Base-by-base conservation (phyloP, 2,888 invertebrate species). In the Diarsia dahlii region DNA sequence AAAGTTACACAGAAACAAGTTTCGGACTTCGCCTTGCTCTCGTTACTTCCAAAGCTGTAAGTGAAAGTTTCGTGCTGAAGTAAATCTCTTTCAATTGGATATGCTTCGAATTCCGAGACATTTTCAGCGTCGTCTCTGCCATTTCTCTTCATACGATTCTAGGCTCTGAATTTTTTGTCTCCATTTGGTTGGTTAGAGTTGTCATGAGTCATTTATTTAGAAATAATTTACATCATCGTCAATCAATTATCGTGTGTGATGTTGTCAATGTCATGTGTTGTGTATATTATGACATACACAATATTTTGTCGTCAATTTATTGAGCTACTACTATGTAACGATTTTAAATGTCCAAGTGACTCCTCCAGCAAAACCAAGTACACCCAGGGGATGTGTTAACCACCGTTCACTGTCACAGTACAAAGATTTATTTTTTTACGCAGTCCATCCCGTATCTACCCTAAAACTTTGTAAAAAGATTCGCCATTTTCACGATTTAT, bases 371-470 rank as follows among this genome's bases (percentile, higher is more conserved):
- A 48, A 63, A 63, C 12, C 15, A 56, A 56, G 6, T 15, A 56
- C 46, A 9, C 20, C 54, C 71, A n/a, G 0, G 76, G 48, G 62
- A 71, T 45, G 10, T 39, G 46, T 46, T 56, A 23, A 52, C 10
- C 39, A 28, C n/a, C 50, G 12, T 13, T 12, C n/a, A 23, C 46
- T 52, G 20, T 39, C 28, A 46, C 34, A 34, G 45, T 28, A 52
- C 46, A 15, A 69, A 70, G 73, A 80, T 77, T 71, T 79, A 63
- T 62, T 18, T 0, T 20, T 9, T 6, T 20, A 15, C 6, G 13
- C 12, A 39, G 23, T 20, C 18, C 8, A 45, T 64, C 54, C 45
- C 5, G n/a, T 50, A 64, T 50, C 45, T 13, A 39, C 48, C 18
- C 10, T 45, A 39, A 63, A 48, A 54, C 23, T 64, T 28, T 13